Evolutionary conservation across 2,797 vertebrate genomes (phyloP).

Genomic region (Capromys pilorides): DNA sequence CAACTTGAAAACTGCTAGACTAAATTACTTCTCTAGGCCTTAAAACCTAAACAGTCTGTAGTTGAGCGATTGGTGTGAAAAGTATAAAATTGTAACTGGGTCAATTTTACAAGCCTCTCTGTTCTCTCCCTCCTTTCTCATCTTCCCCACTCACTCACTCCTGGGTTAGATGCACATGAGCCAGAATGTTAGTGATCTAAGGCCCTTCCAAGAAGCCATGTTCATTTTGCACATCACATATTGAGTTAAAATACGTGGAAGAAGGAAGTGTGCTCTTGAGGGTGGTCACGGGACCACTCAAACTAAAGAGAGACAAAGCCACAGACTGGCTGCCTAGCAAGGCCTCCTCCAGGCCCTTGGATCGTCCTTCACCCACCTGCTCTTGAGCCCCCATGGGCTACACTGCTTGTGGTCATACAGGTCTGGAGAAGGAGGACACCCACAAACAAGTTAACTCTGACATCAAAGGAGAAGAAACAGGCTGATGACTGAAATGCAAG

Average conservation of each 20-base stretch:
- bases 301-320: slow-evolving; percentile 23
- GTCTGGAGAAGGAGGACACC: neutral
- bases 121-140: neutral
- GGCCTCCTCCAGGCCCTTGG: neutral
- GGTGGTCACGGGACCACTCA: neutral
- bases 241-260: neutral
- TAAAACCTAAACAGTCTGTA: neutral
- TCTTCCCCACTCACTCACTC: neutral
- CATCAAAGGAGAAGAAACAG: slow-evolving; percentile 18
- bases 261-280: neutral
- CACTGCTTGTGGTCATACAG: neutral
- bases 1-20: neutral
- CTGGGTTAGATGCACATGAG: neutral
- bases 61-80: slow-evolving; percentile 6
- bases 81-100: neutral
- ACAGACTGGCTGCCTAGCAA: neutral
- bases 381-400: neutral
- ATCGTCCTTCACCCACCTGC: neutral
- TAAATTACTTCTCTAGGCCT: neutral
- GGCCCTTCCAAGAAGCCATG: neutral
- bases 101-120: neutral
- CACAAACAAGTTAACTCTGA: neutral
- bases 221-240: neutral
- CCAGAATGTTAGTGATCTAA: neutral
- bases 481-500: neutral